phyloP scores from a whole-genome alignment of 2,888 invertebrate genomes.

The Apantesis nais region DNA sequence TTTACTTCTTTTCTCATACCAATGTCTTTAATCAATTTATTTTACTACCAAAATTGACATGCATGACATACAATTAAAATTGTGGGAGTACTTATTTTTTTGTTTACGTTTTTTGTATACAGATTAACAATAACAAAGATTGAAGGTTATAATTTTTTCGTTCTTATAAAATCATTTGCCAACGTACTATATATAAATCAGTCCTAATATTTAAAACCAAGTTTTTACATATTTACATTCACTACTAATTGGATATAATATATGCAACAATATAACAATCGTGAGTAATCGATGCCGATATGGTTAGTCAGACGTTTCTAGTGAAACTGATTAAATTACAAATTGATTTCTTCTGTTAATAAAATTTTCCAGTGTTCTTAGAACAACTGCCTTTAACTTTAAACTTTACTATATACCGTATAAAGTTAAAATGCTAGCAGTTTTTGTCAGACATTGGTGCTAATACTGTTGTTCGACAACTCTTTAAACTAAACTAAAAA shows the following conservation, averaged over 20 bases:
- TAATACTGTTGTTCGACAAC: too few relatives aligned
- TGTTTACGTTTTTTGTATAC: not conserved
- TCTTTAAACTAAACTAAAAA: too few relatives aligned
- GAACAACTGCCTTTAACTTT: not conserved
- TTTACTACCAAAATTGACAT: not conserved
- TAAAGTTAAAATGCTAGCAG: not conserved
- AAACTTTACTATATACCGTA: not conserved
- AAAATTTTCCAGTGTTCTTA: not conserved
- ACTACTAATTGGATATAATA: not conserved
- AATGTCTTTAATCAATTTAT: not conserved
- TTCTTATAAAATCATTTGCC: not conserved
- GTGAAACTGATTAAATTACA: not conserved
- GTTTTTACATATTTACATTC: not conserved
- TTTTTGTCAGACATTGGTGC: too few relatives aligned
- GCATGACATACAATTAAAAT: not conserved
- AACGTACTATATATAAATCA: not conserved
- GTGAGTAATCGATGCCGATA: constrained; percentile 1
- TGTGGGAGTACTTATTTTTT: not conserved
- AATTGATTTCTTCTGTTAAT: not conserved
- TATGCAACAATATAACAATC: not conserved
- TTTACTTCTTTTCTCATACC: not conserved
- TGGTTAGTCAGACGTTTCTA: not conserved
- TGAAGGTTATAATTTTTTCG: not conserved
- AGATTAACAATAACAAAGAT: not conserved
- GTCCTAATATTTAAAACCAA: not conserved